Percentiles rank a stretch among this genome's conserved stretches.
phyloP scores from a whole-genome alignment of 2,113 vertebrate species.

The Dromiciops gliroides region DNA sequence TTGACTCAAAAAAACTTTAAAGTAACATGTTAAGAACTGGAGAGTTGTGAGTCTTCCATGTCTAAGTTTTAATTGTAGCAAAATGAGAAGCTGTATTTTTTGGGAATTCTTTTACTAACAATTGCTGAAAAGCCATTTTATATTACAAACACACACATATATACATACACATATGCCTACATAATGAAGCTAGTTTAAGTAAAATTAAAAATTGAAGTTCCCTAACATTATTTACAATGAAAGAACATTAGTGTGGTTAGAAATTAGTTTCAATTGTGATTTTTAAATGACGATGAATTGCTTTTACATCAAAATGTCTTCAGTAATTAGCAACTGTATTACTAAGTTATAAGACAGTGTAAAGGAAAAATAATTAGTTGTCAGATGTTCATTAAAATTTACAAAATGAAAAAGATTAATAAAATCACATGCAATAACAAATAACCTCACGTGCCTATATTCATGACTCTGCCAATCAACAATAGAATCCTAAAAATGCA shows the following conservation, averaged over 20 bases:
- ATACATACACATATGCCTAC: neutral
- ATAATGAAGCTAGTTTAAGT: neutral
- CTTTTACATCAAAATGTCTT: constrained; percentile 41
- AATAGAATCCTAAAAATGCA: constrained; percentile 40
- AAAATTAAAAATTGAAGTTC: constrained; percentile 13
- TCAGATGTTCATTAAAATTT: constrained; percentile 32
- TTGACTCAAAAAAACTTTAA: constrained; percentile 17
- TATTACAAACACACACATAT: neutral
- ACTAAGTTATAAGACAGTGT: neutral
- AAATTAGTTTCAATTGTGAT: neutral
- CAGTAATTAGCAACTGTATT: constrained; percentile 17
- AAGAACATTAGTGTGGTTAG: neutral
- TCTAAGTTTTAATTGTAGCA: neutral
- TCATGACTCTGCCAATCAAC: constrained; percentile 18
- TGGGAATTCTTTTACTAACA: neutral
- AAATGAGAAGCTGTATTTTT: constrained; percentile 10
- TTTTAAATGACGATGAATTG: constrained; percentile 42
- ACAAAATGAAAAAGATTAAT: constrained; percentile 11
- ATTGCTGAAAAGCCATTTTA: neutral
- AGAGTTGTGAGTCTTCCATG: neutral
- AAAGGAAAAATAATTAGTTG: constrained; percentile 39
- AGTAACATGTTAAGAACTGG: neutral
- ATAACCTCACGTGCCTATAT: neutral
- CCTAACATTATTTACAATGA: constrained; percentile 32
- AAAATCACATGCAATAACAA: neutral